Conservation (phyloP, 2,888 invertebrate species). For the Brachypalpus laphriformis region DNA sequence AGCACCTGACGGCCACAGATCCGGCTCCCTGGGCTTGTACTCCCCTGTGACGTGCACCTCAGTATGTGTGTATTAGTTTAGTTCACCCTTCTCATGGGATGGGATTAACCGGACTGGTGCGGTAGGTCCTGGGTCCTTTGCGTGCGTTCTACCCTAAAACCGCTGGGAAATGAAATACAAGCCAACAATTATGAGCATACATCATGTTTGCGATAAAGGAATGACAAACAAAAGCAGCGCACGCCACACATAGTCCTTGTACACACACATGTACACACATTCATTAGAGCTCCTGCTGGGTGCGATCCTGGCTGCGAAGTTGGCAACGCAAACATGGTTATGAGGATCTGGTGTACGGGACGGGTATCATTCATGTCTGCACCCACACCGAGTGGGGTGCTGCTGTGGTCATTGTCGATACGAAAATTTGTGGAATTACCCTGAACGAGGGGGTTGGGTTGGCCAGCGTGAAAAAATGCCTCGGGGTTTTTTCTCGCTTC, state of each 20-base stretch:
- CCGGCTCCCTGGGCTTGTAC: neutral
- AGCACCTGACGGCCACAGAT: conserved; percentile 50
- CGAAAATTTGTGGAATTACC: conserved; percentile 3
- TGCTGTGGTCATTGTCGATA: neutral
- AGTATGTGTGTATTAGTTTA: neutral
- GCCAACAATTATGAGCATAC: conserved; percentile 68
- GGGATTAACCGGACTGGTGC: conserved; percentile 48
- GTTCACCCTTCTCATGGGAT: conserved; percentile 1
- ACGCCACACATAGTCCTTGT: conserved; percentile 29
- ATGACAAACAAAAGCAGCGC: conserved; percentile 55
- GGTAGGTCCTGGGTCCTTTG: conserved; percentile 47
- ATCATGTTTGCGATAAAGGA: conserved; percentile 69
- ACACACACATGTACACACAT: neutral
- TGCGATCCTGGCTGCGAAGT: conserved; percentile 16
- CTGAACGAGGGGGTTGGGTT: neutral
- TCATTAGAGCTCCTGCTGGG: conserved; percentile 13
- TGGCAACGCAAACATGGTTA: neutral
- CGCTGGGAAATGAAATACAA: conserved; percentile 69
- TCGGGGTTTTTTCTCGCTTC: conserved; percentile 22
- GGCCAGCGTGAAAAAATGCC: conserved; percentile 19
- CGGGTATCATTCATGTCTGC: conserved; percentile 26
- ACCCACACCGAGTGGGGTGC: neutral
- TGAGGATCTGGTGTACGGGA: conserved; percentile 15
- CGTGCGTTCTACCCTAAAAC: conserved; percentile 51
- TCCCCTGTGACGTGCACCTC: conserved; percentile 26